A percentile compares a stretch with the other conserved stretches of the same genome.
These are phyloP conservation scores for Cuniculus paca DNA, from an alignment of 2,797 vertebrate genomes.

Conservation along the genomic window DNA sequence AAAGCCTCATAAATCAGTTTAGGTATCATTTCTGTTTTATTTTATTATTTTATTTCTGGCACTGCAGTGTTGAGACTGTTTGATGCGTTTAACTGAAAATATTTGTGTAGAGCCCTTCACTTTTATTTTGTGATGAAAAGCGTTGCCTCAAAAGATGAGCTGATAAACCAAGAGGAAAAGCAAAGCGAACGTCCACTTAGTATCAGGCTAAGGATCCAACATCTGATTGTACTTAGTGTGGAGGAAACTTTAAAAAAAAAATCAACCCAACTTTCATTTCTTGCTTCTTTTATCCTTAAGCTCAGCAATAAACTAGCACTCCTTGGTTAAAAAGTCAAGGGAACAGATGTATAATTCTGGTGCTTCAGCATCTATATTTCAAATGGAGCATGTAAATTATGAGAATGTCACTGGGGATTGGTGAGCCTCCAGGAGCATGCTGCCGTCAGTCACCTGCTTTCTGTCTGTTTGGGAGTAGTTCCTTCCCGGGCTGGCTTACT, in stretches of 20 bases:
- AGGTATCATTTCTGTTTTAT: conserved; percentile 48
- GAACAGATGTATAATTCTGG: conserved; percentile 89
- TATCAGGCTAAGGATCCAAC: conserved; percentile 79
- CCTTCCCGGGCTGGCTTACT: neutral
- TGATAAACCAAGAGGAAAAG: conserved; percentile 83
- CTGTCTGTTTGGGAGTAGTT: neutral
- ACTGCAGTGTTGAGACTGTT: conserved; percentile 68
- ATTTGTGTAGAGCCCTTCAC: conserved; percentile 72
- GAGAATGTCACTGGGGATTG: conserved; percentile 38
- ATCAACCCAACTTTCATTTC: conserved; percentile 88
- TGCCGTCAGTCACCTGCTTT: conserved; percentile 35
- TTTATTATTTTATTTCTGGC: conserved; percentile 70
- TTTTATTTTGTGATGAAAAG: conserved; percentile 76
- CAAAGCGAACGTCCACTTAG: conserved; percentile 77
- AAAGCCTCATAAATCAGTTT: conserved; percentile 76
- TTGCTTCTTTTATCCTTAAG: conserved; percentile 92
- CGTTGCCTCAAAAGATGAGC: conserved; percentile 73
- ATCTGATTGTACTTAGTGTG: conserved; percentile 91
- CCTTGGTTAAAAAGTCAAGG: conserved; percentile 92
- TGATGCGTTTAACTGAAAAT: conserved; percentile 71
- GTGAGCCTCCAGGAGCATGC: conserved; percentile 8
- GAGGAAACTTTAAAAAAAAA: conserved; percentile 83
- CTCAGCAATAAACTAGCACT: conserved; percentile 93
- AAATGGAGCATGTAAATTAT: conserved; percentile 79
- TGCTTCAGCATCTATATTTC: conserved; percentile 85